phyloP scores from a whole-genome alignment of 2,797 vertebrate species.

The Discoglossus pictus region DNA sequence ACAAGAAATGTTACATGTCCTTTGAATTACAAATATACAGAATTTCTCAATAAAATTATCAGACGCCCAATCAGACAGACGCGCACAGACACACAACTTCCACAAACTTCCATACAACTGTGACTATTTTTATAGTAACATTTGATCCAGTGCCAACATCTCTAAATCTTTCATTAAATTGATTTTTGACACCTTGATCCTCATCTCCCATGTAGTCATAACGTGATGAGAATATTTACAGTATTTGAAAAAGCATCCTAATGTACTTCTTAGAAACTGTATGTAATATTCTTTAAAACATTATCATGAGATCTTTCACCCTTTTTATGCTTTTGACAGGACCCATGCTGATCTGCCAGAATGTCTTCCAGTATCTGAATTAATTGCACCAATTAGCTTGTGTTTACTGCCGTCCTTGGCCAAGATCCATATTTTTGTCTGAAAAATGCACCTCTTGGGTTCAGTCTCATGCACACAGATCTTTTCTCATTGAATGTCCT shows the following conservation, averaged over 20 bases:
- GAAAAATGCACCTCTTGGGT: constrained; percentile 25
- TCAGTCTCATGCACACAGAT: not conserved
- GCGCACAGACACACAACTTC: too few relatives aligned
- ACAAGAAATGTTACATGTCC: too few relatives aligned
- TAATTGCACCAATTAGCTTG: constrained; percentile 48
- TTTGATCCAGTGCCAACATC: too few relatives aligned
- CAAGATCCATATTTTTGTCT: constrained; percentile 22
- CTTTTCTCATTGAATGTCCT: constrained; percentile 24
- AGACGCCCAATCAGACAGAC: too few relatives aligned
- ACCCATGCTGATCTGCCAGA: constrained; percentile 18
- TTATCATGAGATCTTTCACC: constrained; percentile 28
- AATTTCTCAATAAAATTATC: too few relatives aligned
- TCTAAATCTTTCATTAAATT: too few relatives aligned
- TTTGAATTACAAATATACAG: too few relatives aligned
- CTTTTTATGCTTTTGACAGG: constrained; percentile 36
- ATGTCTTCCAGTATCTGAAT: constrained; percentile 29
- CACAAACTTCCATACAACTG: too few relatives aligned
- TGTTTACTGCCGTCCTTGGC: constrained; percentile 48
- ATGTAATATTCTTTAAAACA: constrained; percentile 10
- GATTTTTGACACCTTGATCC: too few relatives aligned
- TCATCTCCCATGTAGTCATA: too few relatives aligned
- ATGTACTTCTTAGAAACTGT: not conserved
- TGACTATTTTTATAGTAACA: too few relatives aligned
- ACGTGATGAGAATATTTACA: not conserved
- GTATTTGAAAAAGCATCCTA: too few relatives aligned